A percentile compares a stretch with the other conserved stretches of the same genome.
These are phyloP conservation scores for Ceratosolen solmsi DNA, from an alignment of 1,140 invertebrate genomes.

Conservation along the genomic window DNA sequence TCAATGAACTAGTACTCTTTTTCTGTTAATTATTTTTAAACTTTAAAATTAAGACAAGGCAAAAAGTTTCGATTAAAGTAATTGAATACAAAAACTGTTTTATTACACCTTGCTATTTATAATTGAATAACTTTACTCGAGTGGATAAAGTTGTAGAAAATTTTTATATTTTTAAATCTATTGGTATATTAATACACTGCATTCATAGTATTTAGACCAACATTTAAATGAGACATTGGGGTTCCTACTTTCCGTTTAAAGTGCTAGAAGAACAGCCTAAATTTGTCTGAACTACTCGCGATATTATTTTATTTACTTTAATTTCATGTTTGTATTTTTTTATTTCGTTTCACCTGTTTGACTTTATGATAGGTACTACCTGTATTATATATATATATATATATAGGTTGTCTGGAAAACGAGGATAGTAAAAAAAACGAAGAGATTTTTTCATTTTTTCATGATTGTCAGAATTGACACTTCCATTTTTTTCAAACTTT, in stretches of 20 bases:
- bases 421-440: conserved; percentile 20
- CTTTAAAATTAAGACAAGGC: conserved; percentile 36
- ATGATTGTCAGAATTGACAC: not conserved
- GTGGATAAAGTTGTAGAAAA: conserved; percentile 27
- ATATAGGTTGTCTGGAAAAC: not conserved
- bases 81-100: conserved; percentile 42
- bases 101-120: conserved; percentile 48
- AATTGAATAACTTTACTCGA: conserved; percentile 53
- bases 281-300: conserved; percentile 51
- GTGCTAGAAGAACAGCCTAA: conserved; percentile 77
- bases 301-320: conserved; percentile 18
- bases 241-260: conserved; percentile 75
- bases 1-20: conserved; percentile 14
- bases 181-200: conserved; percentile 35
- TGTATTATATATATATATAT: too few relatives aligned
- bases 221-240: conserved; percentile 71
- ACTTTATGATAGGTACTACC: too few relatives aligned
- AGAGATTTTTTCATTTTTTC: not conserved
- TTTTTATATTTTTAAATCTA: conserved; percentile 32
- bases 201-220: conserved; percentile 53
- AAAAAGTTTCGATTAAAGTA: conserved; percentile 42
- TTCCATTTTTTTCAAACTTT: conserved; percentile 29
- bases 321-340: not conserved
- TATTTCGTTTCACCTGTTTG: not conserved
- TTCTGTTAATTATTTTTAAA: not conserved